Evolutionary conservation across 2,888 invertebrate species (phyloP).

Genomic region (Phortica magna): DNA sequence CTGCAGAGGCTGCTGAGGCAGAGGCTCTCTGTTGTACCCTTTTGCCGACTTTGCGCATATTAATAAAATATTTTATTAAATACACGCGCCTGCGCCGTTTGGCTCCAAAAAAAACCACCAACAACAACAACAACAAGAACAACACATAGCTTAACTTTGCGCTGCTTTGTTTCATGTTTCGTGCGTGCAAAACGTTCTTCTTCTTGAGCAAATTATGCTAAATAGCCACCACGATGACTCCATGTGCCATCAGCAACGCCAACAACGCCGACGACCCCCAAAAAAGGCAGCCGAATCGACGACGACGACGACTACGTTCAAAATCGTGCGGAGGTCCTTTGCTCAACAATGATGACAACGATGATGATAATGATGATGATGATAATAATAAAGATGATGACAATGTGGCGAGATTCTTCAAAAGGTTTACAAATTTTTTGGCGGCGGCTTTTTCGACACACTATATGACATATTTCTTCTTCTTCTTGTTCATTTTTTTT

Average conservation of each 20-base stretch:
- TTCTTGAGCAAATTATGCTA: conserved; percentile 63
- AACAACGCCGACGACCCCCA: conserved; percentile 46
- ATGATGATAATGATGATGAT: conserved; percentile 26
- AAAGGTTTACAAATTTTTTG: conserved; percentile 67
- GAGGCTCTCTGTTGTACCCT: conserved; percentile 45
- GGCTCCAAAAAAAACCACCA: too few species aligned
- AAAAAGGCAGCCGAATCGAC: conserved; percentile 65
- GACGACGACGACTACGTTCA: conserved; percentile 38
- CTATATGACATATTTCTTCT: conserved; percentile 70
- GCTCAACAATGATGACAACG: background rate
- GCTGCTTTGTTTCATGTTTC: conserved; percentile 27
- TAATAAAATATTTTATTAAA: conserved; percentile 72
- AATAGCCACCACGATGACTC: conserved; percentile 46
- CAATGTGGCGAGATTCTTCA: conserved; percentile 41
- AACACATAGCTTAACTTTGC: background rate
- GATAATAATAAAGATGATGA: conserved; percentile 23
- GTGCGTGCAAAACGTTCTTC: conserved; percentile 13
- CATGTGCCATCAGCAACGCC: background rate
- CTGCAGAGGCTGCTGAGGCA: conserved; percentile 39
- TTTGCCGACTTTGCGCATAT: conserved; percentile 62
- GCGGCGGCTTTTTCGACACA: conserved; percentile 78
- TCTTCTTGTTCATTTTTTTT: conserved; percentile 45
- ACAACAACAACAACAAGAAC: too few species aligned
- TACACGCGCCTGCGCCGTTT: conserved; percentile 59
- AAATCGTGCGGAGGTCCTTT: conserved; percentile 59